Evolutionary conservation across 2,888 invertebrate species (phyloP).

Genomic region (Tricholauxania praeusta): DNA sequence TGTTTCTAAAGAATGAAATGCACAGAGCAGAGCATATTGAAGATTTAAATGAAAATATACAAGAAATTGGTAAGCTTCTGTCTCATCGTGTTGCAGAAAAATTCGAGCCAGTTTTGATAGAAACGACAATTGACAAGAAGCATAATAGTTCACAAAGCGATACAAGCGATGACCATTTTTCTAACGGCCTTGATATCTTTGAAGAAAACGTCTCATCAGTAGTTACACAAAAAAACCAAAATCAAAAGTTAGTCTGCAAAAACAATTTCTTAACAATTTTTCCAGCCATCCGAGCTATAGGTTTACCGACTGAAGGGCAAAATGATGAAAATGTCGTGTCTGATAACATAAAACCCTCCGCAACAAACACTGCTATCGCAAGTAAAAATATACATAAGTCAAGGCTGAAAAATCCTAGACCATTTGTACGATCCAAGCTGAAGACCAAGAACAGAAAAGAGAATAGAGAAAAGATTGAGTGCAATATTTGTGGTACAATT

Average conservation of each 20-base stretch:
- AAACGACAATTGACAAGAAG: not conserved
- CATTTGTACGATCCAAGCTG: not conserved
- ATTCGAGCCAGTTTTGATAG: not conserved
- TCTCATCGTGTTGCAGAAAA: conserved; percentile 17
- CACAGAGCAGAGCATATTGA: not conserved
- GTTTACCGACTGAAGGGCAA: not conserved
- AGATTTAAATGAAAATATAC: conserved; percentile 47
- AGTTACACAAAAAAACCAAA: not conserved
- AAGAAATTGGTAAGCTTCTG: conserved; percentile 46
- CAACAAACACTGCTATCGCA: not conserved
- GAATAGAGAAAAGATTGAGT: conserved; percentile 42
- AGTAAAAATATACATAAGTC: not conserved
- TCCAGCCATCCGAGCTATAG: not conserved
- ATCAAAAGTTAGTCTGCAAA: not conserved
- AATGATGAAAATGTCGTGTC: not conserved
- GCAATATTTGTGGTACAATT: conserved; percentile 47
- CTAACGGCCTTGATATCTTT: not conserved
- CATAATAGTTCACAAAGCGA: conserved; percentile 33
- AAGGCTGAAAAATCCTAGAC: not conserved
- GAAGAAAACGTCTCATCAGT: not conserved
- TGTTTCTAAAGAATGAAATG: conserved; percentile 39
- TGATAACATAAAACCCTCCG: not conserved
- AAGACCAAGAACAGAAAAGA: not conserved
- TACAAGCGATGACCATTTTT: conserved; percentile 18
- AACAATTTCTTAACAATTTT: not conserved